These are phyloP conservation scores for Cliona cf. orientalis DNA, from an alignment of 37 sponge, comb jelly and placozoan species.

Conservation along the genomic window DNA sequence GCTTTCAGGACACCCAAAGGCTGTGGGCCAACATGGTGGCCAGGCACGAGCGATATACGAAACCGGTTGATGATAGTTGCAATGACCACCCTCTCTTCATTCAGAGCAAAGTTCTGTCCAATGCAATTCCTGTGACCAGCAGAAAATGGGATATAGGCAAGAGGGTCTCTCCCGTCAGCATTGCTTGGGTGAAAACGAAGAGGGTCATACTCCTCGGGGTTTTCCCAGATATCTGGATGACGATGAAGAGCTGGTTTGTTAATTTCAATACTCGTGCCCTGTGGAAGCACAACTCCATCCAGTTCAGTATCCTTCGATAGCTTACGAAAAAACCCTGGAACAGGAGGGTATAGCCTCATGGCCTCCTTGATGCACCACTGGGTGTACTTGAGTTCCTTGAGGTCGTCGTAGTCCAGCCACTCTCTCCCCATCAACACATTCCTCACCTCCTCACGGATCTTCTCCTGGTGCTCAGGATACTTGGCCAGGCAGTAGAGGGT, in stretches of 20 bases:
- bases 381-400: constrained; percentile 67
- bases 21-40: no score
- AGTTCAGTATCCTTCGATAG: constrained; percentile 42
- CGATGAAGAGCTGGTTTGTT: constrained; percentile 31
- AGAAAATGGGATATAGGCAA: no score
- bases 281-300: constrained; percentile 44
- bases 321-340: constrained; percentile 25
- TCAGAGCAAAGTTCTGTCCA: constrained; percentile 89
- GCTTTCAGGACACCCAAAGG: no score
- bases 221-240: constrained; percentile 68
- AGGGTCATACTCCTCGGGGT: constrained; percentile 78
- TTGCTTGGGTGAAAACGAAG: constrained; percentile 59
- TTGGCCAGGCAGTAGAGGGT: constrained; percentile 50
- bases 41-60: constrained; percentile 4
- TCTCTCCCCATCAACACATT: constrained; percentile 55
- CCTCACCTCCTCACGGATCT: constrained; percentile 67
- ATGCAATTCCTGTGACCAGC: constrained; percentile 90
- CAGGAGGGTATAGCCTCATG: constrained; percentile 86
- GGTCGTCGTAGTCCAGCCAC: constrained; percentile 51
- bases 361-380: constrained; percentile 87
- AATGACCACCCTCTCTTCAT: constrained; percentile 69
- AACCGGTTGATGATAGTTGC: constrained; percentile 49
- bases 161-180: constrained; percentile 37
- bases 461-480: constrained; percentile 79
- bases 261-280: constrained; percentile 41